Evolutionary conservation across 1,140 invertebrate species (phyloP), one percentile per base, ranked within the genome.

Genomic region (Drosophila sucinea): DNA sequence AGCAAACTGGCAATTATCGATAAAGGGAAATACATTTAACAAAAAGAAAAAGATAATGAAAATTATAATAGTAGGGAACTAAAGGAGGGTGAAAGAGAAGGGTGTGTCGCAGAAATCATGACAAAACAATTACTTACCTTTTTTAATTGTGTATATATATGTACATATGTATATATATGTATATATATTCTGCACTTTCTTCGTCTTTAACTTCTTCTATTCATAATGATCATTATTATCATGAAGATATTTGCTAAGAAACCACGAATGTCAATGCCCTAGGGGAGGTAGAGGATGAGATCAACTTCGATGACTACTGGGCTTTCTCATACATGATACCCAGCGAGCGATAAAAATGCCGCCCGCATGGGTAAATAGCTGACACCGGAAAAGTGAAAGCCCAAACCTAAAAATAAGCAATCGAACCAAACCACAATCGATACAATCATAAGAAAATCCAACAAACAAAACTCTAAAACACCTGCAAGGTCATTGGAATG

Each of bases 101-200:
- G 35, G 35, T 10, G 35, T 38, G 35, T 11, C 8, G 10, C 10
- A 38, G 11, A 38, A 38, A 38, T 3, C 35, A 38, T 38, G 11
- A 38, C 10, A 38, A 38, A 38, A 38, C 10, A 38, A 38, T 38
- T 38, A 38, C 8, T 73, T 70, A 29, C 58, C 41, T 65, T 25
- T 62, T 60, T 32, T 56, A 68, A 17, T 75, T 60, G 11, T 33
- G 38, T 32, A 47, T 61, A 47, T 61, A 60, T 60, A 65, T 67
- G 17, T 17, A 17, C 17, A 17, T 17, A 17, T 17, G 17, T 17
- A 17, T 17, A 17, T 73, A 1, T 73, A 75, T 78, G 70, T 62
- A 65, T 65, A 82, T 73, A 82, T 70, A 51, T 81, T 75, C 65
- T 79, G 74, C 82, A 79, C 82, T 85, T 85, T 85, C 82, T 85